Evolutionary conservation across 1,140 invertebrate species (phyloP).

Genomic region (Paramacrobiotus metropolitanus): DNA sequence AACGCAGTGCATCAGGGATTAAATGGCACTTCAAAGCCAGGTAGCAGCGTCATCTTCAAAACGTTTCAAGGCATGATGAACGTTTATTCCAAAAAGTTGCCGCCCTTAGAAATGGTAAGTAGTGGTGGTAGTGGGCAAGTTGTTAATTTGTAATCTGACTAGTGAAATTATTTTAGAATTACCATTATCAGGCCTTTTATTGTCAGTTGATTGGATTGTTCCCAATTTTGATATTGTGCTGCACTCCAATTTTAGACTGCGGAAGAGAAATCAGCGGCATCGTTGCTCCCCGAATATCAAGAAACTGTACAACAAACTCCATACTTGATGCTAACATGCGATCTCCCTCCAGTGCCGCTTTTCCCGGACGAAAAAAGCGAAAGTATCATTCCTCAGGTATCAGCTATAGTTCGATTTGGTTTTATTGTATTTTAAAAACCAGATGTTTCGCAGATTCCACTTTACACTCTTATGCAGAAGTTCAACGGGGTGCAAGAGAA

Average conservation of each 20-base stretch:
- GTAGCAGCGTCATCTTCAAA: conserved; percentile 76
- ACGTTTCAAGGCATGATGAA: conserved; percentile 85
- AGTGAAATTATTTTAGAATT: no score
- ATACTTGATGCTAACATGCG: conserved; percentile 85
- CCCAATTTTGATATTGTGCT: neutral
- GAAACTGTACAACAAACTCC: conserved; percentile 60
- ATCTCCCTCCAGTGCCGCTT: conserved; percentile 78
- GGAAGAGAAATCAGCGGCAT: conserved; percentile 10
- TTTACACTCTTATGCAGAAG: conserved; percentile 73
- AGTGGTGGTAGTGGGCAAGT: neutral
- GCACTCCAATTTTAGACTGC: conserved; percentile 8
- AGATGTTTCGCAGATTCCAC: conserved; percentile 48
- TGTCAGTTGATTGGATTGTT: no score
- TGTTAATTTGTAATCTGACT: no score
- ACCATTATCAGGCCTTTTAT: no score
- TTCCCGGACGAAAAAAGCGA: conserved; percentile 91
- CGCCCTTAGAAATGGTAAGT: conserved; percentile 53
- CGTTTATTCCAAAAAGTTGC: conserved; percentile 76
- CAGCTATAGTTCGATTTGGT: no score
- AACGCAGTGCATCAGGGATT: conserved; percentile 64
- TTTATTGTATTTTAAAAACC: no score
- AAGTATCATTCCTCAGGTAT: conserved; percentile 90
- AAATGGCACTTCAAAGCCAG: conserved; percentile 39
- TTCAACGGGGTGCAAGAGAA: conserved; percentile 87
- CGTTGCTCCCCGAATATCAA: conserved; percentile 8